A percentile compares a stretch with the other conserved stretches of the same genome.
These are phyloP conservation scores for Brachionus rubens DNA, from an alignment of 1,140 invertebrate genomes.

Conservation along the genomic window DNA sequence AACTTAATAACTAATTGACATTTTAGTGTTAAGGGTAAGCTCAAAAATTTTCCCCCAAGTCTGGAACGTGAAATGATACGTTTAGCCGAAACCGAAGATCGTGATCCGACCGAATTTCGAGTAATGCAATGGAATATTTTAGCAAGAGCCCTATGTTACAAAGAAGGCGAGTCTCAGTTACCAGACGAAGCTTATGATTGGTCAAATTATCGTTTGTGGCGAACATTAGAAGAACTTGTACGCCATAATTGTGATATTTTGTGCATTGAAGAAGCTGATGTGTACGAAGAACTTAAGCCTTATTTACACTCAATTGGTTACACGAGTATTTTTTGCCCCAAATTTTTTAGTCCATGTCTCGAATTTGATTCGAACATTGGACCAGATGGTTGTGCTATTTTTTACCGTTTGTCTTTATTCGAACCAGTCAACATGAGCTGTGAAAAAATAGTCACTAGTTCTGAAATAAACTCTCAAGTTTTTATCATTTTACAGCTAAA, in stretches of 20 bases:
- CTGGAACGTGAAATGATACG: background rate
- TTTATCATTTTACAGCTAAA: constrained; percentile 35
- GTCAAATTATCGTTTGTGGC: background rate
- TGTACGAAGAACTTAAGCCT: constrained; percentile 40
- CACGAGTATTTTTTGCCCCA: constrained; percentile 42
- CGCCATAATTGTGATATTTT: constrained; percentile 14
- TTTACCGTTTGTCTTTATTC: constrained; percentile 17
- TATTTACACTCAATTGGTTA: constrained; percentile 43
- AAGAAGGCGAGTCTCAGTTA: background rate
- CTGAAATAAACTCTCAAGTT: constrained; percentile 33
- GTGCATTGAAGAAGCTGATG: constrained; percentile 40
- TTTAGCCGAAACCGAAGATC: background rate
- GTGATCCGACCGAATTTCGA: constrained; percentile 3
- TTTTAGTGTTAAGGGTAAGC: background rate
- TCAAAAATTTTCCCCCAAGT: constrained; percentile 31
- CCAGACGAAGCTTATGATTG: constrained; percentile 19
- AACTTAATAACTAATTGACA: background rate
- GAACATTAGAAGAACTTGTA: constrained; percentile 33
- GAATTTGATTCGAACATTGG: constrained; percentile 31
- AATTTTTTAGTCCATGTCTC: constrained; percentile 45
- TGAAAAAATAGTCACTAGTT: constrained; percentile 15
- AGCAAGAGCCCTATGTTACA: constrained; percentile 10
- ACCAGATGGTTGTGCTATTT: constrained; percentile 43
- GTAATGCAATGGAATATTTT: constrained; percentile 44
- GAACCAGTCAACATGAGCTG: constrained; percentile 41